Percentiles rank a stretch among this genome's conserved stretches.
Evolutionary conservation across 1,140 invertebrate species (phyloP).

Genomic region (Cryptotermes secundus): DNA sequence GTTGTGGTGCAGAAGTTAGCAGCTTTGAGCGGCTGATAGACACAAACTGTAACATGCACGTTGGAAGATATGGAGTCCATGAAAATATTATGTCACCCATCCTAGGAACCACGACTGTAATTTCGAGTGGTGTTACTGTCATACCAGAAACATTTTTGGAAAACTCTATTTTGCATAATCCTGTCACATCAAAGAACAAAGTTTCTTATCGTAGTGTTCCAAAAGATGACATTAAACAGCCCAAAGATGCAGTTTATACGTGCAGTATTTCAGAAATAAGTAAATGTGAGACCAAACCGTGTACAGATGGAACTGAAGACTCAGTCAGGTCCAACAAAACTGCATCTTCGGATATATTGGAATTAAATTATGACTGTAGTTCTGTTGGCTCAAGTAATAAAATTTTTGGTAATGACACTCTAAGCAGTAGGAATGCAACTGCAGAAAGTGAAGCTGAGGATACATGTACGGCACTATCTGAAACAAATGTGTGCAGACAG

Average conservation of each 20-base stretch:
- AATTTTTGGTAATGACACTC: neutral
- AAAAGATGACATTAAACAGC: neutral
- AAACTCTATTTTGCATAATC: neutral
- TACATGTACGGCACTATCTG: neutral
- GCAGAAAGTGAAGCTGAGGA: neutral
- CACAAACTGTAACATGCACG: too few species aligned
- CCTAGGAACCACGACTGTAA: neutral
- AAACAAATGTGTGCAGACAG: neutral
- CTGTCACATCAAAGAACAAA: neutral
- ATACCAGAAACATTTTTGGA: neutral
- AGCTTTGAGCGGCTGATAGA: too few species aligned
- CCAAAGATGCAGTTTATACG: neutral
- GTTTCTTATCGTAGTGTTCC: neutral
- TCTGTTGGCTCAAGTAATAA: neutral
- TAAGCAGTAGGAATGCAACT: neutral
- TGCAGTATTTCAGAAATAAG: neutral
- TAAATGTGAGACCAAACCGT: neutral
- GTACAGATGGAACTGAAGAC: neutral
- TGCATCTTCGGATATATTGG: neutral
- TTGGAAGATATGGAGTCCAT: too few species aligned
- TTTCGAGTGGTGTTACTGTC: neutral
- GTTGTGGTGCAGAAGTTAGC: too few species aligned
- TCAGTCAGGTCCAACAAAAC: neutral
- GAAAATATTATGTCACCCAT: neutral
- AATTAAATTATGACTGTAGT: too few species aligned